Conservation (phyloP, 2,113 vertebrate genomes). For the Ursus arctos region DNA sequence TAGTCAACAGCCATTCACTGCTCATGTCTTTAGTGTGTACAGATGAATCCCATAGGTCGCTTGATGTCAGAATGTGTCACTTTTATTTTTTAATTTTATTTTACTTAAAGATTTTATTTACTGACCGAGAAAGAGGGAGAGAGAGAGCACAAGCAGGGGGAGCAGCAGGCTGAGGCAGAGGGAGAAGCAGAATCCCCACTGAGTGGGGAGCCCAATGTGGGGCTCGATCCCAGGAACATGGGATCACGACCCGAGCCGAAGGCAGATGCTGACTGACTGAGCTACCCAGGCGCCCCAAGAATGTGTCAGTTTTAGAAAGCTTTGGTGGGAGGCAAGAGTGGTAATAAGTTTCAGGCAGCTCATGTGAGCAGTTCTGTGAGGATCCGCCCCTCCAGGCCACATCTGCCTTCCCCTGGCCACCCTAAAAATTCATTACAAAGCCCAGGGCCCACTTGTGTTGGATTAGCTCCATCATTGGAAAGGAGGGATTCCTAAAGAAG, state of each 20-base stretch:
- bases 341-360: neutral
- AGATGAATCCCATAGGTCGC: neutral
- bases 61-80: neutral
- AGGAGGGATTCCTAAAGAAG: neutral
- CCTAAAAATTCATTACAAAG: neutral
- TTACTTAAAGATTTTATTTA: neutral
- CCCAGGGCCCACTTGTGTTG: neutral
- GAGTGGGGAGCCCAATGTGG: neutral
- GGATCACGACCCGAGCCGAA: neutral
- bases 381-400: fast-evolving
- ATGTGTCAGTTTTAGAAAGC: neutral
- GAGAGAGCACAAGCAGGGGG: neutral
- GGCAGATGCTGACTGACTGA: neutral
- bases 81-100: neutral
- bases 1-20: neutral
- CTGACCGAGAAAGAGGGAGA: neutral
- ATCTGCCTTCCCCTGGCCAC: fast-evolving
- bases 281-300: neutral
- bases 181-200: neutral
- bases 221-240: neutral
- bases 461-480: neutral
- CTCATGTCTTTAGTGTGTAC: neutral
- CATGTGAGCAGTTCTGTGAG: neutral
- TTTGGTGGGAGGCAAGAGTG: neutral
- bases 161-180: neutral